Evolutionary conservation across 2,113 vertebrate species (phyloP), one percentile per base, ranked within the genome.

Genomic region (Rhynchopsitta pachyrhyncha): DNA sequence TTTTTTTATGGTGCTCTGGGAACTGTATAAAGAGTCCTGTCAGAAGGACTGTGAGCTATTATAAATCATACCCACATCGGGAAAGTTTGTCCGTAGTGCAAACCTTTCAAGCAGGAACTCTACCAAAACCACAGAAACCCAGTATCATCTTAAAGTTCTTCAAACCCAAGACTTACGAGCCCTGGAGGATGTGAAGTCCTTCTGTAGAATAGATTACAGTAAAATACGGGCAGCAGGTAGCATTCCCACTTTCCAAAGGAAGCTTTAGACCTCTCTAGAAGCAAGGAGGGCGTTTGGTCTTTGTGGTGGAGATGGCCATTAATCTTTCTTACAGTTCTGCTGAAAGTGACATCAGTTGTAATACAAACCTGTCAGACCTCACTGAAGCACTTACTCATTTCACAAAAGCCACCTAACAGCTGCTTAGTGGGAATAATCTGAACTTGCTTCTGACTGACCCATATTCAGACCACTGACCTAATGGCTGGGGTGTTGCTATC

Each of bases 381-480:
- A 27, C 18, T 62, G 75, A 42, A 39, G 57, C 85, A 37, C 68
- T 74, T 25, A 29, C 27, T 63, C 18, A 52, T 67, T 69, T 80
- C 76, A 39, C 33, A 49, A 46, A 68, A 71, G 76, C 64, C 64
- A 86, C 60, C 50, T 28, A 53, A 31, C 86, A 95, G 80, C 88
- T 96, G 80, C 66, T 47, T 13, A 44, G 37, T n/a, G 37, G 82
- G 20, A 90, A 92, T 81, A 79, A 86, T 37, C 78, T 94, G 64
- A 80, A 74, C 68, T 94, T 1, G 0, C 60, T 92, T 50, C 79
- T 64, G 25, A 20, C 75, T 96, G 92, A 86, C 82, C 90, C 71
- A n/a, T 83, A 92, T 94, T 94, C 92, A 55, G 82, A 84, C 27
- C 80, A 67, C 70, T 93, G 90, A 88, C 76, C 79, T 81, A 52